Evolutionary conservation across 2,113 vertebrate genomes (phyloP).

Genomic region (Carollia perspicillata): DNA sequence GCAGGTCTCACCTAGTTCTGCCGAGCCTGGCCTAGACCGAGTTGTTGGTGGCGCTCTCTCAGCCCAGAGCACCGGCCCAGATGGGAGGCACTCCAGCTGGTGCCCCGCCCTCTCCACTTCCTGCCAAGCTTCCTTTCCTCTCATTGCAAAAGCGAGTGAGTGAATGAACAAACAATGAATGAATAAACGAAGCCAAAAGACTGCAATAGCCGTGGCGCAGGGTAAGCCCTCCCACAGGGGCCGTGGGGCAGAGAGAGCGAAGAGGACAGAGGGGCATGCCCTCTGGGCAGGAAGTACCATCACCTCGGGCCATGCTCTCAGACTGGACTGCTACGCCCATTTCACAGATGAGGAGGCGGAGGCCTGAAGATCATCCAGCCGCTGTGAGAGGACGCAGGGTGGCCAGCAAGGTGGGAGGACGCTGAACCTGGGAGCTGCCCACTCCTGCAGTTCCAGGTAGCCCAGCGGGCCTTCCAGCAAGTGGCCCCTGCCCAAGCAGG

Average conservation of each 20-base stretch:
- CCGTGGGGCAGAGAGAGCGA: rapidly evolving
- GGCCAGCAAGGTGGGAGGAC: not conserved
- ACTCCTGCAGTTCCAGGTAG: too few species aligned
- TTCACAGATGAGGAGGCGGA: not conserved
- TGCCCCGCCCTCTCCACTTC: rapidly evolving
- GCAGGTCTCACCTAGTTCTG: rapidly evolving
- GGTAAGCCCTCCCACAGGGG: not conserved
- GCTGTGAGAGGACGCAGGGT: not conserved
- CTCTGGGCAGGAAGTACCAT: rapidly evolving
- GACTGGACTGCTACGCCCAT: not conserved
- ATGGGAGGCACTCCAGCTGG: rapidly evolving
- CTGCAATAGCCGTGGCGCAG: rapidly evolving
- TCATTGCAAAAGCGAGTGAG: rapidly evolving
- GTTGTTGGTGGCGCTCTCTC: too few species aligned
- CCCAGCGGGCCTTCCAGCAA: not conserved
- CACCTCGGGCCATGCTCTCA: rapidly evolving
- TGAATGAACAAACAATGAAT: not conserved
- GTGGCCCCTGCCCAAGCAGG: rapidly evolving
- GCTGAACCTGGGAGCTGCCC: rapidly evolving
- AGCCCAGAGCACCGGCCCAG: not conserved
- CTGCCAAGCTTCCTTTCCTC: rapidly evolving
- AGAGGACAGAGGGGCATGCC: rapidly evolving
- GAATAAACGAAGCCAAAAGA: rapidly evolving
- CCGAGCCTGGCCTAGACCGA: not conserved
- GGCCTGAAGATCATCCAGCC: not conserved